These are phyloP conservation scores for Athalia rosae DNA, from an alignment of 2,888 invertebrate species.

Conservation along the genomic window DNA sequence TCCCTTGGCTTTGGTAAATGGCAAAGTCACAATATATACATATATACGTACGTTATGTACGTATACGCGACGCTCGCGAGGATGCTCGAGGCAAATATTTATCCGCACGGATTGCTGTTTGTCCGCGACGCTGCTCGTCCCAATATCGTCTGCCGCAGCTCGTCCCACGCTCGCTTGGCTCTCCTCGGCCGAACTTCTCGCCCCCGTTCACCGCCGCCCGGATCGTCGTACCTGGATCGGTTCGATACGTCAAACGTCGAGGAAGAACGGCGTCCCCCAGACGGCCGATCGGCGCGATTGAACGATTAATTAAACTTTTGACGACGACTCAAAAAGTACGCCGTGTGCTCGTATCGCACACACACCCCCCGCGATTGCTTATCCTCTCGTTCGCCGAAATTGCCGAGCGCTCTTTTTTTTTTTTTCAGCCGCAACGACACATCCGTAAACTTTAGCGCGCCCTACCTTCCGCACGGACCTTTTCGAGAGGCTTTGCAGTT, in stretches of 20 bases:
- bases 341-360: too few species aligned
- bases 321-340: too few species aligned
- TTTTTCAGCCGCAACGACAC: conserved; percentile 14
- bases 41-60: not conserved
- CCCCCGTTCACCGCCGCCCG: not conserved
- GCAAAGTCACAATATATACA: not conserved
- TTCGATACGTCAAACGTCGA: too few species aligned
- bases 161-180: not conserved
- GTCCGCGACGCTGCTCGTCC: conserved; percentile 25
- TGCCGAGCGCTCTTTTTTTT: too few species aligned
- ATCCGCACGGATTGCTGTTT: conserved; percentile 35
- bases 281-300: too few species aligned
- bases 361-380: too few species aligned
- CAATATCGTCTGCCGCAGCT: conserved; percentile 17
- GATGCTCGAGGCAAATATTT: conserved; percentile 37
- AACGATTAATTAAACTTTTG: too few species aligned
- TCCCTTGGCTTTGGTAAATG: conserved; percentile 15
- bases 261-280: too few species aligned
- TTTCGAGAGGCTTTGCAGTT: conserved; percentile 25
- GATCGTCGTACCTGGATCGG: not conserved
- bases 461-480: conserved; percentile 5
- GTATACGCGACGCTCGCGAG: not conserved
- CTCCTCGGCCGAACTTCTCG: not conserved
- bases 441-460: conserved; percentile 22
- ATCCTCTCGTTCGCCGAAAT: too few species aligned